These are phyloP conservation scores for Rhynchomys soricoides DNA, from an alignment of 2,113 vertebrate genomes.

Conservation along the genomic window DNA sequence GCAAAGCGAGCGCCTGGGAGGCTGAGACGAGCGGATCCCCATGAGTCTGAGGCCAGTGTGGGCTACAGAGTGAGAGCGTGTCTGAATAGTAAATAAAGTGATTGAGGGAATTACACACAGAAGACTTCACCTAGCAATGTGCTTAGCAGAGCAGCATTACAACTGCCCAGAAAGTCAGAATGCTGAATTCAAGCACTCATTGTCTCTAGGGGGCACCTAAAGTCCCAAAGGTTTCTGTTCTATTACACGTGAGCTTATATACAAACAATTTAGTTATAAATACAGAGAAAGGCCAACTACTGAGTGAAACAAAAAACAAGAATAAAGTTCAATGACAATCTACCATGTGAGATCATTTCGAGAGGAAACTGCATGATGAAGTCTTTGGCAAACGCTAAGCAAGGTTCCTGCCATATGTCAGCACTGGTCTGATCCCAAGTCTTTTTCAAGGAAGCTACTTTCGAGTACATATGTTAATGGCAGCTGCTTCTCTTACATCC, in stretches of 20 bases:
- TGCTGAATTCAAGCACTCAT: background rate
- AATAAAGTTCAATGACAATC: conserved; percentile 61
- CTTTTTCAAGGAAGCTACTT: conserved; percentile 76
- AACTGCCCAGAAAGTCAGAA: conserved; percentile 13
- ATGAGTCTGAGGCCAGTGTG: background rate
- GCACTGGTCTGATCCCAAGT: conserved; percentile 74
- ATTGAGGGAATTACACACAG: background rate
- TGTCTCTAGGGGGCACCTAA: background rate
- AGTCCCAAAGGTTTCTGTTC: background rate
- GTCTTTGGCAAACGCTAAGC: conserved; percentile 63
- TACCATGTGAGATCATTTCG: conserved; percentile 60
- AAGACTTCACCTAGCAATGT: background rate
- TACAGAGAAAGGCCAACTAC: conserved; percentile 42
- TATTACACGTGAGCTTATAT: conserved; percentile 17
- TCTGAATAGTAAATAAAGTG: background rate
- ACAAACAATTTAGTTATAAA: conserved; percentile 16
- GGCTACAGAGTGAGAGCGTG: background rate
- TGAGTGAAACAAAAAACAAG: conserved; percentile 53
- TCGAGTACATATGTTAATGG: conserved; percentile 78
- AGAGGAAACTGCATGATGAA: conserved; percentile 61
- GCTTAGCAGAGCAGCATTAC: conserved; percentile 1
- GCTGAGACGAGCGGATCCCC: background rate
- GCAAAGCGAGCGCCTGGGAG: background rate
- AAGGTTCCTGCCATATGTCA: conserved; percentile 78
- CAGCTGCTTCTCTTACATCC: conserved; percentile 76